phyloP scores from a whole-genome alignment of 2,113 vertebrate genomes.

The Corythaeola cristata region DNA sequence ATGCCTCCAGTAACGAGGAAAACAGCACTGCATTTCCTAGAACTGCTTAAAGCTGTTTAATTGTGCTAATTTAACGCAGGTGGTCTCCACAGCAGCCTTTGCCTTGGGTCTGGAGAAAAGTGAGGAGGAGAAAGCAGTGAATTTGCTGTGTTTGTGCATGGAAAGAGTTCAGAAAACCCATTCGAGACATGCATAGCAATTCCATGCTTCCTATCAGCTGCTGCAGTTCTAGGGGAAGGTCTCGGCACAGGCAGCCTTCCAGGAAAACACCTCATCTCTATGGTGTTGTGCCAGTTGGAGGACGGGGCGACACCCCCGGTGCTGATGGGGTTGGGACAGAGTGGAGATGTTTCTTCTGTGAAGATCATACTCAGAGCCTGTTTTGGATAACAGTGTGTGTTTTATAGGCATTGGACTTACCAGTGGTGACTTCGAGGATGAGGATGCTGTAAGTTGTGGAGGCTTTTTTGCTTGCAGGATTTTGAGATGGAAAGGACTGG shows the following conservation, averaged over 20 bases:
- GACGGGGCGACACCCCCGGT: not conserved
- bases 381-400: not conserved
- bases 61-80: constrained; percentile 44
- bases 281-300: not conserved
- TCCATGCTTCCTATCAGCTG: not conserved
- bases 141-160: not conserved
- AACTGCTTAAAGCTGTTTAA: not conserved
- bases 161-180: not conserved
- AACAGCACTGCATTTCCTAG: not conserved
- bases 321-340: not conserved
- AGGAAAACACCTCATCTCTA: not conserved
- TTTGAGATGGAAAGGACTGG: not conserved
- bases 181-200: not conserved
- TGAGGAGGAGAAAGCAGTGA: not conserved
- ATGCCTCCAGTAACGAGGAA: not conserved
- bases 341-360: not conserved
- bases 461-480: not conserved
- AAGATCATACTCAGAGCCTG: not conserved
- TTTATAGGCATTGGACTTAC: not conserved
- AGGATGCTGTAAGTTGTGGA: not conserved
- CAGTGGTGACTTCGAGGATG: not conserved
- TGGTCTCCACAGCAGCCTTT: constrained; percentile 15
- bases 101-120: constrained; percentile 7
- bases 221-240: not conserved
- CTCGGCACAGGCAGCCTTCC: not conserved